Conservation (phyloP, 1,140 invertebrate species). For the Cataglyphis hispanica region DNA sequence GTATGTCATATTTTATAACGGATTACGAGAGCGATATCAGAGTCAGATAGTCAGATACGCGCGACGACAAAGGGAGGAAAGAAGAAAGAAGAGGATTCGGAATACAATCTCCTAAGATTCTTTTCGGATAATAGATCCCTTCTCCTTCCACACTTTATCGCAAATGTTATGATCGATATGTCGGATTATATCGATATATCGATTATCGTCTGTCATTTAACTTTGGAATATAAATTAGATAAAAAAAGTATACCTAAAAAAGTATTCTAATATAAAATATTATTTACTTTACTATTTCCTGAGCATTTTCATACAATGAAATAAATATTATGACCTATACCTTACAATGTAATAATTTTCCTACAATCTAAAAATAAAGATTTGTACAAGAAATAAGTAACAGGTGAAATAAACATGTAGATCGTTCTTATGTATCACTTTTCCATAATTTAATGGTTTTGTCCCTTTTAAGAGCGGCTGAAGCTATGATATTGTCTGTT, state of each 20-base stretch:
- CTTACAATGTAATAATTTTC: conserved; percentile 4
- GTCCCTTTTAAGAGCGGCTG: conserved; percentile 98
- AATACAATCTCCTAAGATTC: too few species aligned
- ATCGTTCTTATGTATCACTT: conserved; percentile 94
- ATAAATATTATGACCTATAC: background rate
- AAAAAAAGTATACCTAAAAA: too few species aligned
- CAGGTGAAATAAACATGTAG: background rate
- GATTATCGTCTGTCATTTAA: too few species aligned
- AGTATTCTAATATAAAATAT: conserved; percentile 41
- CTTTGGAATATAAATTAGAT: too few species aligned
- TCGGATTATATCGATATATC: too few species aligned
- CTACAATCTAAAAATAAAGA: background rate
- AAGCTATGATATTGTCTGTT: conserved; percentile 99
- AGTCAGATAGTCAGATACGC: background rate
- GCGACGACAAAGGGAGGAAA: too few species aligned
- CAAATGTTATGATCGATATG: too few species aligned
- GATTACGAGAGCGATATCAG: background rate
- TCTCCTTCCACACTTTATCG: too few species aligned
- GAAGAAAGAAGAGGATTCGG: too few species aligned
- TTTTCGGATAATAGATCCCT: too few species aligned
- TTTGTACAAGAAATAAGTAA: conserved; percentile 36
- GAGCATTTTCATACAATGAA: background rate
- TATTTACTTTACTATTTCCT: conserved; percentile 22
- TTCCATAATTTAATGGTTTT: conserved; percentile 99
- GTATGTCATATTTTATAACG: too few species aligned